A percentile compares a stretch with the other conserved stretches of the same genome.
Conservation (phyloP, 2,113 vertebrate species). For the Caracal caracal region DNA sequence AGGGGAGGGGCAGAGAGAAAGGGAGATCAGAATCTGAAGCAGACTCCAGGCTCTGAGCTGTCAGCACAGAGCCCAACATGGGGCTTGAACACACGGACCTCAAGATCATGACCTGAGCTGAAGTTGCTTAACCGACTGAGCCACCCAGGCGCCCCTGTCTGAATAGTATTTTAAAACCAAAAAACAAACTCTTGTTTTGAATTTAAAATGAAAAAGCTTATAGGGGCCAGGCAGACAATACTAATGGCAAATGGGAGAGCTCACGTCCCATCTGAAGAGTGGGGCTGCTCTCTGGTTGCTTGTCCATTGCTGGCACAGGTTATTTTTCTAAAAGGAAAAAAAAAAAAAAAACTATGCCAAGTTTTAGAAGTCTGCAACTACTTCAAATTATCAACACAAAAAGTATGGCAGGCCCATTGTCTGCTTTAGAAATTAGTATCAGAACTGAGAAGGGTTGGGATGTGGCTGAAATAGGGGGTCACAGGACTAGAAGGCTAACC, state of each 20-base stretch:
- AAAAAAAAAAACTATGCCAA: neutral
- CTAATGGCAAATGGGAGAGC: neutral
- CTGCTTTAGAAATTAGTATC: neutral
- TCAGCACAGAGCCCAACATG: too few relatives aligned
- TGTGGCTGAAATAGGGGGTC: neutral
- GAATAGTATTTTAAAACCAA: too few relatives aligned
- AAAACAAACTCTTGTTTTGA: too few relatives aligned
- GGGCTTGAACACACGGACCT: too few relatives aligned
- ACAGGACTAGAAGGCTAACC: neutral
- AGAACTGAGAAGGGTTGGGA: neutral
- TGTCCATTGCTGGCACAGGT: neutral
- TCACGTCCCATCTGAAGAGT: neutral
- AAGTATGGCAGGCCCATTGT: neutral
- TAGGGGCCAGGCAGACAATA: neutral
- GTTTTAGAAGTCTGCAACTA: neutral
- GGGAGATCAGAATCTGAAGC: too few relatives aligned
- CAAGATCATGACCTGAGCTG: too few relatives aligned
- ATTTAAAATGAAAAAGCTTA: neutral
- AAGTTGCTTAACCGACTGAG: too few relatives aligned
- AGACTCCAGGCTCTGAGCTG: too few relatives aligned
- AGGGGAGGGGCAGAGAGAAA: too few relatives aligned
- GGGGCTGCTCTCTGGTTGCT: neutral
- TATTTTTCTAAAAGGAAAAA: neutral
- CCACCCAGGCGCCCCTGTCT: too few relatives aligned
- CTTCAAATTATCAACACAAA: neutral